phyloP scores from a whole-genome alignment of 2,797 vertebrate genomes.

The Nyctibius grandis region DNA sequence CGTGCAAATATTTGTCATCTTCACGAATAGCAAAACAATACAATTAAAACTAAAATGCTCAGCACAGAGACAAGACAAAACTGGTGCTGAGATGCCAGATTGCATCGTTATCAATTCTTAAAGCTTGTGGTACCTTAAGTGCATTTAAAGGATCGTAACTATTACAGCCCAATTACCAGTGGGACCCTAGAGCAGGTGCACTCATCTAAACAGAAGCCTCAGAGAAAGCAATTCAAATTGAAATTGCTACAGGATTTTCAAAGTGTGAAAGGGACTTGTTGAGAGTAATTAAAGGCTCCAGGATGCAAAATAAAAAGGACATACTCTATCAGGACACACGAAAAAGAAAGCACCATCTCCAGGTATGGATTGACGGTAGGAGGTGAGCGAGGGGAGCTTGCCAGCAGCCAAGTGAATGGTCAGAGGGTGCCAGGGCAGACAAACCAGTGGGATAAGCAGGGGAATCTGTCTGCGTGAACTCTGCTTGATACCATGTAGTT shows the following conservation, averaged over 20 bases:
- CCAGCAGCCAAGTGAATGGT: rapidly evolving
- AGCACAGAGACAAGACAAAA: background rate
- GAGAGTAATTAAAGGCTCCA: conserved; percentile 48
- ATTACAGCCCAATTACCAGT: conserved; percentile 61
- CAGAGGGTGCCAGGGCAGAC: background rate
- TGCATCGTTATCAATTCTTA: conserved; percentile 43
- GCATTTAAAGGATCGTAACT: conserved; percentile 67
- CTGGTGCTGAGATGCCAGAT: conserved; percentile 5
- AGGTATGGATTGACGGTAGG: background rate
- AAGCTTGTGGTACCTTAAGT: conserved; percentile 55
- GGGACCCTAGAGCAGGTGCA: conserved; percentile 62
- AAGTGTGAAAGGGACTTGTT: conserved; percentile 40
- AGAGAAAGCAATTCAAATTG: conserved; percentile 39
- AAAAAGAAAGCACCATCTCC: background rate
- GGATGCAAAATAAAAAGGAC: background rate
- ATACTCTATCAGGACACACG: rapidly evolving
- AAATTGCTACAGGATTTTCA: conserved; percentile 46
- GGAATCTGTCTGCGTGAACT: background rate
- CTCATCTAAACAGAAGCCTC: conserved; percentile 42
- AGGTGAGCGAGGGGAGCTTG: background rate
- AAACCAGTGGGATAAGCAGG: background rate
- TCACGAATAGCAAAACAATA: background rate
- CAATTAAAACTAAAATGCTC: conserved; percentile 14
- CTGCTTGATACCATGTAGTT: background rate
- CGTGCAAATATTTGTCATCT: background rate